These are phyloP conservation scores for Camarhynchus parvulus DNA, from an alignment of 2,113 vertebrate genomes.

Conservation along the genomic window DNA sequence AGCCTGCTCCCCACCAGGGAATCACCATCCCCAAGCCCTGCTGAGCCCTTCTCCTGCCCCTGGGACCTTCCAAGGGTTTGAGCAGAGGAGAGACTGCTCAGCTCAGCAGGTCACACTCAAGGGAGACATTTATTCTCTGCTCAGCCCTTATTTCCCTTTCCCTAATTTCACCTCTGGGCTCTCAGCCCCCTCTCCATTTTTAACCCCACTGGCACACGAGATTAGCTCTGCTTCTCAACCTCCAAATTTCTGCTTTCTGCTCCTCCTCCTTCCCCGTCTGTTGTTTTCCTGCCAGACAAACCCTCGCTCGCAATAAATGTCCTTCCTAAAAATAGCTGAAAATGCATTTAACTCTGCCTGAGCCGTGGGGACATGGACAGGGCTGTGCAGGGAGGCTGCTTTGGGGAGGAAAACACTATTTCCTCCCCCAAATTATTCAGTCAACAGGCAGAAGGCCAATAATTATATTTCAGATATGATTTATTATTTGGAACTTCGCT, in stretches of 20 bases:
- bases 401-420: background rate
- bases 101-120: background rate
- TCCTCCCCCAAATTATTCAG: background rate
- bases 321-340: conserved; percentile 18
- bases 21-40: accelerated
- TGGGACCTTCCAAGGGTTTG: accelerated
- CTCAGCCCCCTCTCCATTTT: background rate
- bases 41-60: background rate
- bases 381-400: background rate
- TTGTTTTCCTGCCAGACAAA: background rate
- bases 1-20: background rate
- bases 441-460: conserved; percentile 1
- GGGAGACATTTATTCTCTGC: background rate
- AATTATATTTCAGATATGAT: conserved; percentile 8
- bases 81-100: background rate
- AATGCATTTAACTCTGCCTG: background rate
- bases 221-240: background rate
- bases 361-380: accelerated
- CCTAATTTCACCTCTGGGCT: background rate
- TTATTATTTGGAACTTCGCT: background rate
- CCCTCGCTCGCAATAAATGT: background rate
- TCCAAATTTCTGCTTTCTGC: background rate
- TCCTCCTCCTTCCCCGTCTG: background rate
- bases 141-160: background rate
- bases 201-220: background rate